Conservation (phyloP, 1,140 invertebrate species). For the Conus ventricosus region DNA sequence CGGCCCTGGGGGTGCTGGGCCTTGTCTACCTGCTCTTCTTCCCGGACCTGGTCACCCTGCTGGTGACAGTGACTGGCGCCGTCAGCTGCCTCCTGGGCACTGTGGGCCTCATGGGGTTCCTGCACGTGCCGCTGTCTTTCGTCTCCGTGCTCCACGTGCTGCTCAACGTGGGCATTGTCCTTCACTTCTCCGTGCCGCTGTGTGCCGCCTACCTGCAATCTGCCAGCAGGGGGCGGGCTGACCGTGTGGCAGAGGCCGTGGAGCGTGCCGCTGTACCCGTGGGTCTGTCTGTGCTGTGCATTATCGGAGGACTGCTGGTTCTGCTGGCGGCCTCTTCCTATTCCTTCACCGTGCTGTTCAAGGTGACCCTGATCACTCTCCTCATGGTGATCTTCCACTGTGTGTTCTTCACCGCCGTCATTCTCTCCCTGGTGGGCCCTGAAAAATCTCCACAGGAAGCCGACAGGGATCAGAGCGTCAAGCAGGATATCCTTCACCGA, state of each 20-base stretch:
- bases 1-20: conserved; percentile 93
- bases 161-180: conserved; percentile 98
- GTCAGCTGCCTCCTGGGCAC: conserved; percentile 97
- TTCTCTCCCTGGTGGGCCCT: conserved; percentile 81
- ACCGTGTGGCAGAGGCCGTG: conserved; percentile 88
- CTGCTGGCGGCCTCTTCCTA: conserved; percentile 93
- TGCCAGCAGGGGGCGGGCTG: conserved; percentile 66
- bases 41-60: conserved; percentile 91
- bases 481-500: background rate
- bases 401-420: conserved; percentile 91
- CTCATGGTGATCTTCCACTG: conserved; percentile 96
- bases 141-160: conserved; percentile 99
- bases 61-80: conserved; percentile 96
- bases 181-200: conserved; percentile 98
- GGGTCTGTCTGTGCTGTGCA: conserved; percentile 93
- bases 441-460: conserved; percentile 85
- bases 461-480: background rate
- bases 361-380: conserved; percentile 97
- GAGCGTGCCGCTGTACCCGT: conserved; percentile 94
- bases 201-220: conserved; percentile 97
- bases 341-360: conserved; percentile 97
- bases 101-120: conserved; percentile 90
- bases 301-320: conserved; percentile 92
- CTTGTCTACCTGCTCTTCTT: conserved; percentile 97
- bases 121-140: conserved; percentile 95